Evolutionary conservation across 2,113 vertebrate genomes (phyloP).

Genomic region (Leuciscus idus): DNA sequence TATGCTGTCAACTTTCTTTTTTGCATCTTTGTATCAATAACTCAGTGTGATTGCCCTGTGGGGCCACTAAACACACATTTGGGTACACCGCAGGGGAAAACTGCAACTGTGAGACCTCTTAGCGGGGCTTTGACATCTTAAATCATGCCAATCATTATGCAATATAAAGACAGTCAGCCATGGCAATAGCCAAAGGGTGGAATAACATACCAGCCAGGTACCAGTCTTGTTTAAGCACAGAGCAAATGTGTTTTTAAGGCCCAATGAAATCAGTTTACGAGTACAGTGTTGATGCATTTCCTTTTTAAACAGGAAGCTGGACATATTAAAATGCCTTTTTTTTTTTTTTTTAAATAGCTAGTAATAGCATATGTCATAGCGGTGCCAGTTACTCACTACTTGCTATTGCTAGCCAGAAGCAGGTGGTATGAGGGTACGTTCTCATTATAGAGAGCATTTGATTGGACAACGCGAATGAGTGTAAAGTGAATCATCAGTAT

Average conservation of each 20-base stretch:
- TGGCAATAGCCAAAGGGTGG: slow-evolving; percentile 5
- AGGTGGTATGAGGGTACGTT: too few species aligned
- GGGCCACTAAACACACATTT: slow-evolving; percentile 56
- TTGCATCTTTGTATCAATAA: slow-evolving; percentile 71
- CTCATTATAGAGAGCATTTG: too few species aligned
- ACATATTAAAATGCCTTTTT: too few species aligned
- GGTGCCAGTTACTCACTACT: background rate
- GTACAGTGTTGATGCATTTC: background rate
- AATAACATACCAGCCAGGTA: background rate
- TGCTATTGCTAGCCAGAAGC: too few species aligned
- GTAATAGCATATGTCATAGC: too few species aligned
- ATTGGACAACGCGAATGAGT: too few species aligned
- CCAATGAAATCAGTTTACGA: background rate
- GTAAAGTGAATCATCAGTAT: too few species aligned
- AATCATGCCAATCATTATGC: slow-evolving; percentile 24
- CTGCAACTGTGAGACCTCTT: slow-evolving; percentile 4
- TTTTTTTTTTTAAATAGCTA: too few species aligned
- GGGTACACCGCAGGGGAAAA: slow-evolving; percentile 14
- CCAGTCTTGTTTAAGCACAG: background rate
- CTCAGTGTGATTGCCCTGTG: slow-evolving; percentile 71
- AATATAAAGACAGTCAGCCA: slow-evolving; percentile 16
- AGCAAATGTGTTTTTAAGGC: background rate
- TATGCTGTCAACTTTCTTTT: slow-evolving; percentile 23
- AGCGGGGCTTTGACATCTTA: slow-evolving; percentile 3
- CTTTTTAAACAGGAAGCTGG: too few species aligned